Evolutionary conservation across 2,888 invertebrate species (phyloP), one percentile per base, ranked within the genome.

Genomic region (Plemyria rubiginata): DNA sequence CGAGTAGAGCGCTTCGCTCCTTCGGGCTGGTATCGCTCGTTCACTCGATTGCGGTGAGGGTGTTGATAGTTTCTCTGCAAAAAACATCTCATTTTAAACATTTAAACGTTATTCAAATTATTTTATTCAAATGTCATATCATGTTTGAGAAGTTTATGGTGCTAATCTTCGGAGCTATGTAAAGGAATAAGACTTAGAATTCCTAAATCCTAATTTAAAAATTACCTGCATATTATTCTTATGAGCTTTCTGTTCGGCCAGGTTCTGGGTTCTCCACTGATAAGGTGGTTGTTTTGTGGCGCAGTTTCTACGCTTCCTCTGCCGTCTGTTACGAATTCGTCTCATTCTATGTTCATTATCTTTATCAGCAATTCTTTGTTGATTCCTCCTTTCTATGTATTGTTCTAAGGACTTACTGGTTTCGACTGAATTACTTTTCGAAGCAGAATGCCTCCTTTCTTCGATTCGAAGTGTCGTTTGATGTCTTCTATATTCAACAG

Each of bases 231-330:
- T 72, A 54, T 76, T 75, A 59, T 76, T 76, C 55, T 71, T 78
- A 51, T 71, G 68, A 54, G 69, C 78, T 55, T 72, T 79, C 15
- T 72, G 65, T 57, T 74, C 75, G 63, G 78, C 76, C 66, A 69
- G 55, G 82, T 74, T 84, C 75, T 68, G 90, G 78, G 68, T 73
- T 60, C 79, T 85, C 90, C 90, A 91, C 65, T 86, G 82, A 64
- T 90, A 91, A 0, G 86, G 84, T 7, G 93, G 93, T 68, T 93
- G 88, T 70, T 88, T 92, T 15, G 93, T 93, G 4, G 87, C 93
- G 57, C 93, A 93, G 62, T 71, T 71, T 36, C 46, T 68, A 70
- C 82, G 84, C 73, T 85, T 84, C 73, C 80, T 88, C 79, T 82
- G 85, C 79, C 87, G 84, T 75, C 81, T 86, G 54, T 80, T 87